Evolutionary conservation across 1,140 invertebrate species (phyloP), one percentile per base, ranked within the genome.

Genomic region (Eriocheir sinensis): DNA sequence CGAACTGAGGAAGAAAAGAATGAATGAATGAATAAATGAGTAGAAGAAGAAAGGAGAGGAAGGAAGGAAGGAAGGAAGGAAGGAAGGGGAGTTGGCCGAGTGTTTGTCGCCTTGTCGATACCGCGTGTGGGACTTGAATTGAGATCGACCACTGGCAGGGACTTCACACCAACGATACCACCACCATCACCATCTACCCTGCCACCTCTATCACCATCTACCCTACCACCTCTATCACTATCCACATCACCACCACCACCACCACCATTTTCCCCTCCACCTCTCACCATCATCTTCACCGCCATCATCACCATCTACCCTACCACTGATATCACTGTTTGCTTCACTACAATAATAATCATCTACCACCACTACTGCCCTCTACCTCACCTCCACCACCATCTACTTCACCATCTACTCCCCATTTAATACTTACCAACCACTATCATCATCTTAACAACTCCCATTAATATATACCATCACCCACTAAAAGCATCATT

Each of bases 61-160:
- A 53, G 48, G 21, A 9, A 9, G 21, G 48, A 21, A 53, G 48
- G 9, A 53, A 21, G 81, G 38, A n/a, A 41, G 27, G 81, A 85
- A 85, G 38, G 81, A 85, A 27, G 38, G 81, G 30, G 30, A 38
- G 81, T n/a, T 36, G 38, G 15, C 17, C 38, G 15, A 27, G 81
- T 41, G 36, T 85, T 85, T 85, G 81, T 85, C 81, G 81, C 38
- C 34, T 85, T 41, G 81, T 85, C 81, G 36, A 41, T 85, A 85
- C 34, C 38, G 36, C 38, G 81, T 85, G 38, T 34, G 81, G 81
- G 81, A 21, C 81, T 41, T 38, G 36, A 38, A 85, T 41, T 36
- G 38, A 85, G 81, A 36, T 41, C 81, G 81, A 85, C 34, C 38
- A 85, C 27, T 85, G 60, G 60, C 60, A 72, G 60, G n/a, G 60